phyloP scores from a whole-genome alignment of 2,888 invertebrate genomes.

The Stenoptilia bipunctidactyla region DNA sequence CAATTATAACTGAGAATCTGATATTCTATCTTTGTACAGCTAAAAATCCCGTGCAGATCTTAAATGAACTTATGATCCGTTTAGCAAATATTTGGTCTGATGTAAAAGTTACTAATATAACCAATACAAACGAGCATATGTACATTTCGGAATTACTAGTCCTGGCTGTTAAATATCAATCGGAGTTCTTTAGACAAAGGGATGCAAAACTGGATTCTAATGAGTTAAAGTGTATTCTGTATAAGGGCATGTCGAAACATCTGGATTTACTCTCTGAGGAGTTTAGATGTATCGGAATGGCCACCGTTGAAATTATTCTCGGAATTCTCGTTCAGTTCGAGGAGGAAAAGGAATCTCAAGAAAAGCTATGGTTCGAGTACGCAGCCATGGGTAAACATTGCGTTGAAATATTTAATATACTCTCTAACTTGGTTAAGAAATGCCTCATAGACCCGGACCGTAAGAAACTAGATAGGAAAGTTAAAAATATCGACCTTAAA shows the following conservation, averaged over 20 bases:
- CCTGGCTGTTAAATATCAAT: conserved; percentile 62
- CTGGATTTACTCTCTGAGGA: conserved; percentile 74
- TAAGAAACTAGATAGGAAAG: conserved; percentile 23
- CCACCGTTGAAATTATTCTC: conserved; percentile 75
- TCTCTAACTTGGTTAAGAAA: conserved; percentile 44
- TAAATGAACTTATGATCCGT: conserved; percentile 58
- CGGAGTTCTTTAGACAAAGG: conserved; percentile 30
- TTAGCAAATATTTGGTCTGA: conserved; percentile 78
- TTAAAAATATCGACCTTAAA: conserved; percentile 29
- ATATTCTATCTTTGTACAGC: conserved; percentile 70
- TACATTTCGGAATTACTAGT: conserved; percentile 78
- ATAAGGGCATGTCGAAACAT: conserved; percentile 77
- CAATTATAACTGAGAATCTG: conserved; percentile 70
- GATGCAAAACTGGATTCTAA: conserved; percentile 30
- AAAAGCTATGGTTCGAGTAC: conserved; percentile 76
- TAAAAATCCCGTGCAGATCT: conserved; percentile 25
- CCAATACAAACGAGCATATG: conserved; percentile 77
- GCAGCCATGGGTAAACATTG: conserved; percentile 59
- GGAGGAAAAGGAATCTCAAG: conserved; percentile 42
- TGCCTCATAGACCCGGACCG: conserved; percentile 43
- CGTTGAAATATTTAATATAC: conserved; percentile 52
- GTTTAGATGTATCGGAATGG: conserved; percentile 80
- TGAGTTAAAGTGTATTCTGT: conserved; percentile 64
- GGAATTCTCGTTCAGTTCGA: conserved; percentile 60
- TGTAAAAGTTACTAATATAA: conserved; percentile 71